A percentile compares a stretch with the other conserved stretches of the same genome.
These are phyloP conservation scores for Heliothis virescens DNA, from an alignment of 1,140 invertebrate species.

Conservation along the genomic window DNA sequence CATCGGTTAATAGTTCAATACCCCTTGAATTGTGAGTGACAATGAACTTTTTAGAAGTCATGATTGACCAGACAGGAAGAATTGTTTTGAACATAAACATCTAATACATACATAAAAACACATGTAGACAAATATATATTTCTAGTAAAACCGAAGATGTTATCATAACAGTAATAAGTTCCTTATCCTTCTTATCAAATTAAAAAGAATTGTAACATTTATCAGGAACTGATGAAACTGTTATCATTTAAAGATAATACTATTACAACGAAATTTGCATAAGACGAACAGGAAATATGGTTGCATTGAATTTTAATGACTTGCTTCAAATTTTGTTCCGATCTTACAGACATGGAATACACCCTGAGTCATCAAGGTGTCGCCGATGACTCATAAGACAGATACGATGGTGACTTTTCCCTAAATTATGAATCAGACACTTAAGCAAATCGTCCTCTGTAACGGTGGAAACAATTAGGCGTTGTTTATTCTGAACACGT, in stretches of 20 bases:
- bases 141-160: too few species aligned
- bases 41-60: constrained; percentile 15
- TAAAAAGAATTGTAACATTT: neutral
- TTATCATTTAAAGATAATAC: neutral
- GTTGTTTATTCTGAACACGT: neutral
- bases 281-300: neutral
- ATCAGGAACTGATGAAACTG: constrained; percentile 15
- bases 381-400: neutral
- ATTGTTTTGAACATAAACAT: neutral
- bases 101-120: neutral
- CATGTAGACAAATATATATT: too few species aligned
- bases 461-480: neutral
- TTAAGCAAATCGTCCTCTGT: neutral
- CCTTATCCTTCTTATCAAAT: neutral
- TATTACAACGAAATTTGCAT: neutral
- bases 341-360: neutral
- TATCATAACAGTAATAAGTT: neutral
- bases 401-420: constrained; percentile 1
- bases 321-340: neutral
- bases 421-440: constrained; percentile 4
- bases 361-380: constrained; percentile 10
- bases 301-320: neutral
- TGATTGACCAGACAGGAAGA: neutral
- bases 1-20: constrained; percentile 25
- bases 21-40: constrained; percentile 11